Percentiles rank a stretch among this genome's conserved stretches.
phyloP scores from a whole-genome alignment of 2,113 vertebrate species.

The Pungitius pungitius region DNA sequence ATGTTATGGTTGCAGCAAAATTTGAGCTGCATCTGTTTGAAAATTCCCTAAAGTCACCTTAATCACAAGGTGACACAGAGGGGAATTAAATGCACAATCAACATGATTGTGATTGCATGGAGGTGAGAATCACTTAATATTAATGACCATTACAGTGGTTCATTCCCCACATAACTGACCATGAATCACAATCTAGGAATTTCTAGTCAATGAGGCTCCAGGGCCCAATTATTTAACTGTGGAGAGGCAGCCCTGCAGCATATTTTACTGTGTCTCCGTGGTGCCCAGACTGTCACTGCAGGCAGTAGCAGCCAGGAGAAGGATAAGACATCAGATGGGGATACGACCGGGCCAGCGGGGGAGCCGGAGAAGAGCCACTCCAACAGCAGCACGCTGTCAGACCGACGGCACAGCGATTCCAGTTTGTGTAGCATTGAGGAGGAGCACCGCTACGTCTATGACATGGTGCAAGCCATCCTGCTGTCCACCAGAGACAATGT shows the following conservation, averaged over 20 bases:
- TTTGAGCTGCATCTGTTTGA: not conserved
- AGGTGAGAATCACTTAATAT: not conserved
- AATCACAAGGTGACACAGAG: not conserved
- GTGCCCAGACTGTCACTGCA: conserved; percentile 83
- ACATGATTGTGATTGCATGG: not conserved
- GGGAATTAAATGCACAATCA: not conserved
- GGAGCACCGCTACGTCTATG: conserved; percentile 88
- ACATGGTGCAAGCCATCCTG: conserved; percentile 94
- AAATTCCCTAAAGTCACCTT: fast-evolving
- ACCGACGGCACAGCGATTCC: conserved; percentile 88
- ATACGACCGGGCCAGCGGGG: conserved; percentile 57
- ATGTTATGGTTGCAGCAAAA: not conserved
- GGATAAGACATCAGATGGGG: conserved; percentile 82
- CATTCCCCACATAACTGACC: not conserved
- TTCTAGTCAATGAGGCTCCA: conserved; percentile 1
- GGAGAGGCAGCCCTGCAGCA: not conserved
- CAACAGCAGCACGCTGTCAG: conserved; percentile 90
- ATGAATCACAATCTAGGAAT: conserved; percentile 1
- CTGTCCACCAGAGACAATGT: conserved; percentile 93
- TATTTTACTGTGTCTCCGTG: conserved; percentile 11
- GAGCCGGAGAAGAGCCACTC: conserved; percentile 90
- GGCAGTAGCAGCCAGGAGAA: conserved; percentile 83
- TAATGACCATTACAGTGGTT: not conserved
- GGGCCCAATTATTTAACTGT: not conserved
- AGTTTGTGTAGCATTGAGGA: conserved; percentile 97